Evolutionary conservation across 2,797 vertebrate genomes (phyloP).

Genomic region (Tinamus major): DNA sequence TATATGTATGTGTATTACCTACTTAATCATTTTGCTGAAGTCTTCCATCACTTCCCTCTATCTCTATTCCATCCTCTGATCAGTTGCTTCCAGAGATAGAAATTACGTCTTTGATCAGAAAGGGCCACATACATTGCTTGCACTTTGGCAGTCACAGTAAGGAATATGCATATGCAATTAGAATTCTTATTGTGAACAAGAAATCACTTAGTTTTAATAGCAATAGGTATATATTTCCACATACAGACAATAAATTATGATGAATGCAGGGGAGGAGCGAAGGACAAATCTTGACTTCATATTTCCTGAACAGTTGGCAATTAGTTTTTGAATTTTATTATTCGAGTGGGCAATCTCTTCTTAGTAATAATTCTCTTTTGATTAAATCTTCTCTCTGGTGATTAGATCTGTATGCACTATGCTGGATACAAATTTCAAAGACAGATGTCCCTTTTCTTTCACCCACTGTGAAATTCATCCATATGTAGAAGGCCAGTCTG

Average conservation of each 20-base stretch:
- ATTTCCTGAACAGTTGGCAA: not conserved
- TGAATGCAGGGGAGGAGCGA: not conserved
- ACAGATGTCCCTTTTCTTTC: slow-evolving; percentile 23
- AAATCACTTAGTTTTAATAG: not conserved
- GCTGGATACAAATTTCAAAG: not conserved
- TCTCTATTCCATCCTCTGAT: not conserved
- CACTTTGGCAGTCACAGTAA: not conserved
- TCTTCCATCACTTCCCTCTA: not conserved
- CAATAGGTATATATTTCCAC: not conserved
- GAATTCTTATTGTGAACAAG: not conserved
- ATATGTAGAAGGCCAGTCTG: not conserved
- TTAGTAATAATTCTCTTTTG: slow-evolving; percentile 18
- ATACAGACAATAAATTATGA: not conserved
- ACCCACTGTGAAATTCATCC: not conserved
- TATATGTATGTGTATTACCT: not conserved
- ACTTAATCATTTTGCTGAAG: not conserved
- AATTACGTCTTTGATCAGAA: not conserved
- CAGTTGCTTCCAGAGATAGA: not conserved
- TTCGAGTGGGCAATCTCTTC: not conserved
- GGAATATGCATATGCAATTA: not conserved
- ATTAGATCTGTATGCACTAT: not conserved
- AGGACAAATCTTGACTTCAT: not conserved
- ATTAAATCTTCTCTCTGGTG: slow-evolving; percentile 1
- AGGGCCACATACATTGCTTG: not conserved
- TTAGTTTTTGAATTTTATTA: slow-evolving; percentile 6